phyloP scores from a whole-genome alignment of 2,797 vertebrate species.

The Eleutherodactylus coqui region DNA sequence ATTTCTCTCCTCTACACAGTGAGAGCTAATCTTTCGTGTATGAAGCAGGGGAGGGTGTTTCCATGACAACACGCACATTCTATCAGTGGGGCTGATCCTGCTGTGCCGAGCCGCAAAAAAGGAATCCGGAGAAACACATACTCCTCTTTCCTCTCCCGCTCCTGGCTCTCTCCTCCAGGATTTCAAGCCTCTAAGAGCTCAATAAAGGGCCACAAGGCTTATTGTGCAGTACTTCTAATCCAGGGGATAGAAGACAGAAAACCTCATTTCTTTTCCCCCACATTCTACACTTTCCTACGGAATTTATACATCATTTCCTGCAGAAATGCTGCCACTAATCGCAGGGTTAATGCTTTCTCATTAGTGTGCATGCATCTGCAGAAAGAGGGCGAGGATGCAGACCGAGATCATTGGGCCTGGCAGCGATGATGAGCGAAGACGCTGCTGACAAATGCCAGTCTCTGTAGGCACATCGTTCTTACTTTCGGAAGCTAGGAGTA shows the following conservation, averaged over 20 bases:
- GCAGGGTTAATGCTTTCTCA: background rate
- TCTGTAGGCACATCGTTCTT: constrained; percentile 67
- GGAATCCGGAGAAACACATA: constrained; percentile 78
- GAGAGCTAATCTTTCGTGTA: constrained; percentile 85
- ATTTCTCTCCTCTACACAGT: constrained; percentile 84
- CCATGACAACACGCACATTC: constrained; percentile 85
- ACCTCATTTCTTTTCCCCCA: background rate
- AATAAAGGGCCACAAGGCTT: constrained; percentile 68
- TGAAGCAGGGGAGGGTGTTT: constrained; percentile 84
- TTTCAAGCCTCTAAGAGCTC: constrained; percentile 76
- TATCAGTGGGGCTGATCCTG: constrained; percentile 78
- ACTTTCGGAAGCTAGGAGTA: constrained; percentile 65
- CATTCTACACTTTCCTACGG: background rate
- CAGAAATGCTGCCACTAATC: constrained; percentile 20
- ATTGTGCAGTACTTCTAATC: constrained; percentile 70
- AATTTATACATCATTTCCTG: background rate
- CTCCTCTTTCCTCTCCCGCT: constrained; percentile 75
- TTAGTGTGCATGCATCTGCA: background rate
- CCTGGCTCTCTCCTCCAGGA: constrained; percentile 74
- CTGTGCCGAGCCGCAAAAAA: constrained; percentile 80
- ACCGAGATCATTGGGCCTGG: constrained; percentile 55
- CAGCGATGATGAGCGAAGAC: constrained; percentile 65
- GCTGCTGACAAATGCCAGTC: constrained; percentile 71
- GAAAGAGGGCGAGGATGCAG: background rate
- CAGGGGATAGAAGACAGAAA: background rate